Base-by-base conservation (phyloP, 2,113 vertebrate genomes). In the Dasypus novemcinctus region DNA sequence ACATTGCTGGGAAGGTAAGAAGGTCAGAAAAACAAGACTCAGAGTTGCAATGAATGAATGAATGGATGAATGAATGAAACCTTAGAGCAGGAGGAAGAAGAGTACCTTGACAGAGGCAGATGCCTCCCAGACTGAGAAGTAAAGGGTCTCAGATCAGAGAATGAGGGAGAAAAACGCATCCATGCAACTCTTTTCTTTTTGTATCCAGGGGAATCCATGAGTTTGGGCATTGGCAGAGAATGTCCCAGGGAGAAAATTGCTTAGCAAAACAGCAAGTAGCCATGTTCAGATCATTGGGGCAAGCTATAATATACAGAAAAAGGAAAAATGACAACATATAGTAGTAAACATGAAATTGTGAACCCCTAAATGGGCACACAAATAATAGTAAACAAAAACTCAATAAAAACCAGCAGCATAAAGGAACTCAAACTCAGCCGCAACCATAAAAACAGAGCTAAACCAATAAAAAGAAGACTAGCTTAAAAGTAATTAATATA, bases 331-430 rank as follows among this genome's bases (percentile, higher is more conserved):
- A 59, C 6, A 59, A 59, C 41, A 59, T 20, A 27, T 7, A 13
- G 25, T 20, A 46, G 43, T 83, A 90, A 94, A 83, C 5, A 92
- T 12, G 25, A 92, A 94, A 85, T 21, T 76, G 11, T 57, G 94
- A 72, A 85, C 36, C 87, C 23, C 41, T 71, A 86, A 7, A 71
- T 46, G 21, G 33, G 27, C 33, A 41, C 13, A 49, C 15, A 33
- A 49, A 41, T 46, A 46, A 38, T 5, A 63, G 33, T 74, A 29
- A 80, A n/a, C 38, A 90, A 72, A 72, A 83, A 88, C 49, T 85
- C 68, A 57, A 27, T 64, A 46, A 81, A 95, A 93, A 72, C 13
- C 29, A 78, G 36, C 46, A 87, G 18, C 86, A 43, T 10, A 7
- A 14, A 87, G 21, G 36, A 36, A 25, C 29, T 91, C 7, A 90